phyloP scores from a whole-genome alignment of 2,797 vertebrate species.

The Scyliorhinus canicula region DNA sequence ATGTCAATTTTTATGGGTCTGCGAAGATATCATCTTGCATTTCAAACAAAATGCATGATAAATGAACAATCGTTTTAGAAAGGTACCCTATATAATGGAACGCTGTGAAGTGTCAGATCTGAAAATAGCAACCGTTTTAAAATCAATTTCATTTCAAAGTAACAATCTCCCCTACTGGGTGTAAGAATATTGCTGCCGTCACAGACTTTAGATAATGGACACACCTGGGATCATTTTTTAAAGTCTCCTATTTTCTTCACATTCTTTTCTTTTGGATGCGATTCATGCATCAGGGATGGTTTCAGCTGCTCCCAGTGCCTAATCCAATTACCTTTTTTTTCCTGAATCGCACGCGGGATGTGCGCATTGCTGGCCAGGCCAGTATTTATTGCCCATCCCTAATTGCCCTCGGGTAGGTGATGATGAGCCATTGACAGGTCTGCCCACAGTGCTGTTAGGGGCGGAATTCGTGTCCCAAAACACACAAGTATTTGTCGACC shows the following conservation, averaged over 20 bases:
- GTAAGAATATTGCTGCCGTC: constrained; percentile 2
- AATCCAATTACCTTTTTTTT: not conserved
- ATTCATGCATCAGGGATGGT: not conserved
- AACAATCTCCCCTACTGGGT: constrained; percentile 20
- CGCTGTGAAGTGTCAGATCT: constrained; percentile 5
- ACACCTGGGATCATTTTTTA: not conserved
- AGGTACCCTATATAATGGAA: not conserved
- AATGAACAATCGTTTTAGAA: not conserved
- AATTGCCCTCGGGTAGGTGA: too few relatives aligned
- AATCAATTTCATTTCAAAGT: constrained; percentile 36
- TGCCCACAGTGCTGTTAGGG: too few relatives aligned
- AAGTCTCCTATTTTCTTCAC: not conserved
- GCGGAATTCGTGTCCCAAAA: not conserved
- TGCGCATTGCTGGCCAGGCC: too few relatives aligned
- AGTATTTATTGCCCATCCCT: too few relatives aligned
- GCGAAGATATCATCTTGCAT: not conserved
- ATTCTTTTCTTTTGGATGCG: not conserved
- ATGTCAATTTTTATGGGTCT: not conserved
- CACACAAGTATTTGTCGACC: not conserved
- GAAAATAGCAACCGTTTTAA: constrained; percentile 23
- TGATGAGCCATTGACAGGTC: too few relatives aligned
- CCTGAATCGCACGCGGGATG: too few relatives aligned
- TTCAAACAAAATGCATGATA: not conserved
- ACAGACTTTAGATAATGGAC: not conserved
- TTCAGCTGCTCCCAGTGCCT: not conserved